A percentile compares a stretch with the other conserved stretches of the same genome.
Conservation (phyloP, 2,113 vertebrate species). For the Bos indicus region DNA sequence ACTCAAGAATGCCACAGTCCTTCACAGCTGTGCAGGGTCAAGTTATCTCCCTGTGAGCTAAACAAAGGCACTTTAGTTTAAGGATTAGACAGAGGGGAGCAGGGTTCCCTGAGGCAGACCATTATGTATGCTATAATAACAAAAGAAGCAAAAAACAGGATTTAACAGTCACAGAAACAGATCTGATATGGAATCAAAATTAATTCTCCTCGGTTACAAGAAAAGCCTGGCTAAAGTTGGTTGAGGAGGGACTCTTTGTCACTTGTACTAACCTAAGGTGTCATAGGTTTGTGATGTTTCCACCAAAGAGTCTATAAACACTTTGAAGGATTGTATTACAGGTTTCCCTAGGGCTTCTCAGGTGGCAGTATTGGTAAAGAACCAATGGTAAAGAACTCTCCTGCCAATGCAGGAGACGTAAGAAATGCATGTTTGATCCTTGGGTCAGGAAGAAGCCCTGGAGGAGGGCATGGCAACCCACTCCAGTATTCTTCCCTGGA, state of each 20-base stretch:
- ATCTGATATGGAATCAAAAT: neutral
- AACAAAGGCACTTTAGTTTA: neutral
- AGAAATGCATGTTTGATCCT: neutral
- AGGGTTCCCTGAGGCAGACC: neutral
- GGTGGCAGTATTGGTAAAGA: neutral
- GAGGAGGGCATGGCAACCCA: neutral
- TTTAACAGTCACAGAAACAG: neutral
- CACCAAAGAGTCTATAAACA: neutral
- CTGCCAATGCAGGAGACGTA: neutral
- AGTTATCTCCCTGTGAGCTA: neutral
- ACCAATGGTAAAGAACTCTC: neutral
- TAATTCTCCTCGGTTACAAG: neutral
- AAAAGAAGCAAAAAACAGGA: neutral
- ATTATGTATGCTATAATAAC: neutral
- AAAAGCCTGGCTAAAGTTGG: neutral
- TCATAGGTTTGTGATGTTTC: neutral
- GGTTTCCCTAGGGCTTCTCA: neutral
- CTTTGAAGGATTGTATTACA: neutral
- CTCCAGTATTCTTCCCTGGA: neutral
- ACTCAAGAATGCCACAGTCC: neutral
- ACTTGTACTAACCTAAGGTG: neutral
- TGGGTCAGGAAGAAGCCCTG: neutral
- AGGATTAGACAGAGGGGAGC: neutral
- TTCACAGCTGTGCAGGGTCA: neutral
- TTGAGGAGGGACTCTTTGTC: neutral